Evolutionary conservation across 2,797 vertebrate genomes (phyloP).

Genomic region (Diceros bicornis): DNA sequence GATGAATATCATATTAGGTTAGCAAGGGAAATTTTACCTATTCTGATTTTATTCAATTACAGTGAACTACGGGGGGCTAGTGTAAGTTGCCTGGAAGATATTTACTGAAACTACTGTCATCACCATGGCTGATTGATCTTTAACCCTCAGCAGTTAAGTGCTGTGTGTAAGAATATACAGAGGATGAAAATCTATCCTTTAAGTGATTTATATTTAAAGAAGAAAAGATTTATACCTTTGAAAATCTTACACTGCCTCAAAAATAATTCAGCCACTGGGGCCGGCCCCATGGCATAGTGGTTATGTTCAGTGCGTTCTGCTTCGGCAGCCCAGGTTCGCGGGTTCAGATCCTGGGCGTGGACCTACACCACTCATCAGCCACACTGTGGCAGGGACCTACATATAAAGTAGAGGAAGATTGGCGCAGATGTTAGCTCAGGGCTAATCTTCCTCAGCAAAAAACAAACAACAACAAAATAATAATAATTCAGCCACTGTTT

Average conservation of each 20-base stretch:
- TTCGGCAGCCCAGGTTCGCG: too few relatives aligned
- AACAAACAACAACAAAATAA: background rate
- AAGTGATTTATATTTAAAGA: conserved; percentile 8
- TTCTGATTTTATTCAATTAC: conserved; percentile 49
- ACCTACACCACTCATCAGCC: too few relatives aligned
- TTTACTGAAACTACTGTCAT: background rate
- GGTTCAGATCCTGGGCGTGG: too few relatives aligned
- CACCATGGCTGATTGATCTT: background rate
- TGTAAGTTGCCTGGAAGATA: background rate
- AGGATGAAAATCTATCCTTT: background rate
- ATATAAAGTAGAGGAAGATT: too few relatives aligned
- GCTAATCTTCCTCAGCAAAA: too few relatives aligned
- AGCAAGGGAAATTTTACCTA: background rate
- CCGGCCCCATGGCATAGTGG: too few relatives aligned
- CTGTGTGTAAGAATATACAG: background rate
- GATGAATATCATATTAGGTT: background rate
- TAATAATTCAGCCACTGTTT: background rate
- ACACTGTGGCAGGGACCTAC: too few relatives aligned
- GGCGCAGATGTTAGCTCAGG: too few relatives aligned
- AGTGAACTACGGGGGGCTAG: background rate
- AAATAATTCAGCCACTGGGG: background rate
- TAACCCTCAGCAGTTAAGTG: background rate
- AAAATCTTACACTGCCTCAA: background rate
- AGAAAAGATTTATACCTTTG: conserved; percentile 34
- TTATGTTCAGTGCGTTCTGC: too few relatives aligned